Base-by-base conservation (phyloP, 2,888 invertebrate species). In the Eretmocerus hayati region DNA sequence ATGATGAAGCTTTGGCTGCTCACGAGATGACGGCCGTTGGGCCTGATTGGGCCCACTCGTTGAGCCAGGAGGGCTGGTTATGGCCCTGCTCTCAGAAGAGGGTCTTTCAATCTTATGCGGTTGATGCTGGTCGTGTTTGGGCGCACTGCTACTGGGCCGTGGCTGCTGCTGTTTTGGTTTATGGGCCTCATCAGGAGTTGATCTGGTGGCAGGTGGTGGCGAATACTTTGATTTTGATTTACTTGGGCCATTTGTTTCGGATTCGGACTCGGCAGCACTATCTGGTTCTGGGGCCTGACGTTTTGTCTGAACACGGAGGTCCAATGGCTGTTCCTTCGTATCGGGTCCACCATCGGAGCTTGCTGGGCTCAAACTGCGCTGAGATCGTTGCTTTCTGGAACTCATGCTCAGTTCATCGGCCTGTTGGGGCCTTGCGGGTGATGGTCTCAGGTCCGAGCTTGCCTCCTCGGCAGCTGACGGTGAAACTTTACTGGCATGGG, bases 391-490 rank as follows among this genome's bases (percentile, higher is more conserved):
- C 16, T 16, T 22, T 2, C 43, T 42, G 1, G 41, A 46, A 18
- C 5, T 13, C 2, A 45, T 33, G 37, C 45, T 38, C 20, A 13
- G 19, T 5, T 26, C 16, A n/a, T 30, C 33, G 8, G 43, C 16
- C 19, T 32, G 47, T 42, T 77, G 69, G 1, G 83, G 81, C 62
- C 82, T 73, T 0, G 81, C 79, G 8, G 85, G 84, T 1, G 85
- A 83, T 1, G 83, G 81, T 50, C 81, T 75, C 50, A 79, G 76
- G 56, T 79, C 80, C 15, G 79, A 77, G 9, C 76, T 73, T 0
- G 80, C 79, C 65, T 86, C 85, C 61, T 85, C 83, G 6, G 76
- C 79, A 3, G 81, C 78, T 5, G 81, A 78, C 9, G 85, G 83
- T 30, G 84, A 84, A 11, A 81, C 78, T 61, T 84, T 84, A 54